These are phyloP conservation scores for Ectemnius cavifrons DNA, from an alignment of 2,888 invertebrate species.

Conservation along the genomic window DNA sequence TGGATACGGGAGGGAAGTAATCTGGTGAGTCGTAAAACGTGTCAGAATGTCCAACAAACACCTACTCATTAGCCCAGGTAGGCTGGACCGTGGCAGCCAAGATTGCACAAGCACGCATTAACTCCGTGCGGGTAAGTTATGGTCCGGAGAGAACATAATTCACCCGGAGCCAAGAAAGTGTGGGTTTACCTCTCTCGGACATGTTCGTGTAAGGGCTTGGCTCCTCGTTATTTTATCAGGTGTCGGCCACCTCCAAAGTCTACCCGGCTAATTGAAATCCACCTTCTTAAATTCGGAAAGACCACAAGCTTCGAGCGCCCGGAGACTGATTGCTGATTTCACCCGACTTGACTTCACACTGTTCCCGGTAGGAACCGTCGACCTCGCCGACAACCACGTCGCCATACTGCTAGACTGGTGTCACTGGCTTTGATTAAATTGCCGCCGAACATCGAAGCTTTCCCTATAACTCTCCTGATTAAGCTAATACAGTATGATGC, in stretches of 20 bases:
- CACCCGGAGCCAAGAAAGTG: constrained; percentile 69
- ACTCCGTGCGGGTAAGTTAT: constrained; percentile 74
- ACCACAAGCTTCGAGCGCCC: constrained; percentile 32
- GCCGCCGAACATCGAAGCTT: too few relatives aligned
- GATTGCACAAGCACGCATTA: constrained; percentile 74
- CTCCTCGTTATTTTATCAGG: constrained; percentile 71
- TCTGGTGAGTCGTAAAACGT: constrained; percentile 76
- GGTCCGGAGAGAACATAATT: constrained; percentile 72
- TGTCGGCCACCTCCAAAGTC: constrained; percentile 58
- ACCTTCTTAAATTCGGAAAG: constrained; percentile 66
- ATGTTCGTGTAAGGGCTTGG: constrained; percentile 65
- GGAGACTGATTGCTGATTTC: constrained; percentile 44
- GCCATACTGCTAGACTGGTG: too few relatives aligned
- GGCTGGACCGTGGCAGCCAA: constrained; percentile 63
- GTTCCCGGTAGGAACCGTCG: background rate
- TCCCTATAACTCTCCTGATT: too few relatives aligned
- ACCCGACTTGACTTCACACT: constrained; percentile 30
- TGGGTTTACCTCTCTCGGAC: constrained; percentile 59
- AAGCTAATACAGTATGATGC: too few relatives aligned
- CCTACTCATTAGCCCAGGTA: constrained; percentile 77
- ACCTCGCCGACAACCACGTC: too few relatives aligned
- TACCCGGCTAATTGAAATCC: constrained; percentile 69
- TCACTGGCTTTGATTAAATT: too few relatives aligned
- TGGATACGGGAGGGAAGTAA: constrained; percentile 64
- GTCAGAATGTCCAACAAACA: constrained; percentile 76